Evolutionary conservation across 2,888 invertebrate species (phyloP), one percentile per base, ranked within the genome.

Genomic region (Brachyptera putata): DNA sequence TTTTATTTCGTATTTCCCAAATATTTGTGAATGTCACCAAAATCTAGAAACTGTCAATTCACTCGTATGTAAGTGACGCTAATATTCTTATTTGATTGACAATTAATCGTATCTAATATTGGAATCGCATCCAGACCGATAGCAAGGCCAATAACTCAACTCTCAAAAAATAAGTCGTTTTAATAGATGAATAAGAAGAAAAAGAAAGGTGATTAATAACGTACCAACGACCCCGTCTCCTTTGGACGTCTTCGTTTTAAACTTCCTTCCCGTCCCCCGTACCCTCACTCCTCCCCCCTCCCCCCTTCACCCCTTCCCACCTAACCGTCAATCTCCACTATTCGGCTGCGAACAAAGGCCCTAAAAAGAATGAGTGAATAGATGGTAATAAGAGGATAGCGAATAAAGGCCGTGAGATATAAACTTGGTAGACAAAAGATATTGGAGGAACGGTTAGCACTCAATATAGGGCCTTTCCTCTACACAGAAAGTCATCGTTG

Each of bases 401-500:
- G 53, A 36, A 53, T 53, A 30, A 53, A 53, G 53, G 46, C 37
- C 21, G 50, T 18, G 50, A 16, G 50, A 50, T 50, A 34, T 50
- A 50, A 46, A 50, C 50, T 50, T 50, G 14, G 21, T 16, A 53
- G 53, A 53, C 53, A 53, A 53, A n/a, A 34, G 53, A 18, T 50
- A 50, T 50, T 50, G 50, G 53, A 4, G 34, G 36, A 53, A 34
- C 34, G 50, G 50, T 50, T 50, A 30, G 50, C 34, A 30, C 50
- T 50, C 43, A 16, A 21, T 18, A n/a, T 5, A 39, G 11, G 30
- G 30, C 5, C 30, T 11, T 30, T 30, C 30, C 30, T 39, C 16
- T 11, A 43, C 43, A 43, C 21, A 43, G 11, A 43, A n/a, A 16
- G n/a, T 43, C 43, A 43, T n/a, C n/a, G n/a, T n/a, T n/a, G n/a